Conservation (phyloP, 2,113 vertebrate species). For the Ariopsis seemanni region DNA sequence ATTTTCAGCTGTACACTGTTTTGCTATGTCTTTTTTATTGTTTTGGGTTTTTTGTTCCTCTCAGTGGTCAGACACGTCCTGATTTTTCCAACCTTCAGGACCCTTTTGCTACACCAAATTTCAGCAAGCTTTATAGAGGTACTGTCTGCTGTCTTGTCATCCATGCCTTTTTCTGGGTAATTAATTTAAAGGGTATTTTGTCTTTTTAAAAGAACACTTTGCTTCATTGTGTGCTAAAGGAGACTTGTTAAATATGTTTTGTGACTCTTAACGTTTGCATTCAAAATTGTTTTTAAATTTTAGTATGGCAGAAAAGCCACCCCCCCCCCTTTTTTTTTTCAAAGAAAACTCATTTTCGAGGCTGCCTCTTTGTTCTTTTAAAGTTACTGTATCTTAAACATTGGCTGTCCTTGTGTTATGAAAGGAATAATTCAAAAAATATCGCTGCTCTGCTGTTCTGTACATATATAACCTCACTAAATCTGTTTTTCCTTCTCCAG, state of each 20-base stretch:
- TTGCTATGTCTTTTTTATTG: neutral
- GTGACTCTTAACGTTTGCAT: neutral
- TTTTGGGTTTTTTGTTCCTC: conserved; percentile 34
- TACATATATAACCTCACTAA: neutral
- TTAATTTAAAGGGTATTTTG: neutral
- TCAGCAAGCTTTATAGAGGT: conserved; percentile 95
- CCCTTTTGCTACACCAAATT: conserved; percentile 89
- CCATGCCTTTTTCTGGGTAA: neutral
- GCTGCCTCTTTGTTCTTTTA: neutral
- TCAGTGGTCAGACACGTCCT: conserved; percentile 79
- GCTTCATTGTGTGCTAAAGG: neutral
- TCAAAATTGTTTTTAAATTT: too few relatives aligned
- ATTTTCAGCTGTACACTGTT: neutral
- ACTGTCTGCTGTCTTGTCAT: conserved; percentile 37
- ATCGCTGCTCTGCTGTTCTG: neutral
- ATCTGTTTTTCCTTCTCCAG: conserved; percentile 68
- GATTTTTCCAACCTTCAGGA: conserved; percentile 85
- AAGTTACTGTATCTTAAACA: neutral
- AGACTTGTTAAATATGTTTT: too few relatives aligned
- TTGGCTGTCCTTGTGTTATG: neutral
- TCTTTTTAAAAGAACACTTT: neutral
- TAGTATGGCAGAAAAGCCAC: neutral
- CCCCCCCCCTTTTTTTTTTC: neutral
- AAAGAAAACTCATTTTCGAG: neutral
- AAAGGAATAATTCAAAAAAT: neutral